These are phyloP conservation scores for Ernsta delagoae DNA, from an alignment of 2,888 invertebrate species.

Conservation along the genomic window DNA sequence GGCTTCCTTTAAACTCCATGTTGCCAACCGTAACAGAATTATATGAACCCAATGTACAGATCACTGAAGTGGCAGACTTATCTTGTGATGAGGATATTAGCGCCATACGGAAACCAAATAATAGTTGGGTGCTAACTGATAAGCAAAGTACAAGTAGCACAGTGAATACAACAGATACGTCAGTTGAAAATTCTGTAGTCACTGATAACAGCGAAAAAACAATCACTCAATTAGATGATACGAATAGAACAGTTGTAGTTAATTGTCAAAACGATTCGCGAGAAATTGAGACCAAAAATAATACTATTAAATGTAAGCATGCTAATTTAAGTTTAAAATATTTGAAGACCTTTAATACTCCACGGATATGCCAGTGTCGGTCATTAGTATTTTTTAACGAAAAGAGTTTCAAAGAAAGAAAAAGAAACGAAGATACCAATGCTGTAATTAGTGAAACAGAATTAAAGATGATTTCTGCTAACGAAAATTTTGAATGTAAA, in stretches of 20 bases:
- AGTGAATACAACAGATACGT: slow-evolving; percentile 35
- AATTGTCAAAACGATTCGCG: slow-evolving; percentile 1
- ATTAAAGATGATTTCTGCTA: background rate
- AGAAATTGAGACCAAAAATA: background rate
- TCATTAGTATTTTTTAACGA: background rate
- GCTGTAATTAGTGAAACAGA: background rate
- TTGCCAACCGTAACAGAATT: slow-evolving; percentile 72
- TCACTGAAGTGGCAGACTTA: slow-evolving; percentile 41
- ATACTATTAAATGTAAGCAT: background rate
- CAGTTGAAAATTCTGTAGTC: slow-evolving; percentile 44
- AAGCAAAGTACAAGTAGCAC: slow-evolving; percentile 18
- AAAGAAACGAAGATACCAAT: background rate
- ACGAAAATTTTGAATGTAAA: background rate
- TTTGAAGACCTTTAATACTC: background rate
- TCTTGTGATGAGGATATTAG: slow-evolving; percentile 41
- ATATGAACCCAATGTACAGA: slow-evolving; percentile 56
- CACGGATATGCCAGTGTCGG: background rate
- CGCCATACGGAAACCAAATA: slow-evolving; percentile 46
- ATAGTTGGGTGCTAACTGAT: slow-evolving; percentile 53
- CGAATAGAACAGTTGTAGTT: background rate
- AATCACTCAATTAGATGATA: background rate
- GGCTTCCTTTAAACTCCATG: slow-evolving; percentile 58
- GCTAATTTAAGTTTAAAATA: background rate
- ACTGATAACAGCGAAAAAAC: background rate
- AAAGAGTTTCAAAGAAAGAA: background rate